A percentile compares a stretch with the other conserved stretches of the same genome.
phyloP scores from a whole-genome alignment of 2,113 vertebrate species.

The Marmota monax region DNA sequence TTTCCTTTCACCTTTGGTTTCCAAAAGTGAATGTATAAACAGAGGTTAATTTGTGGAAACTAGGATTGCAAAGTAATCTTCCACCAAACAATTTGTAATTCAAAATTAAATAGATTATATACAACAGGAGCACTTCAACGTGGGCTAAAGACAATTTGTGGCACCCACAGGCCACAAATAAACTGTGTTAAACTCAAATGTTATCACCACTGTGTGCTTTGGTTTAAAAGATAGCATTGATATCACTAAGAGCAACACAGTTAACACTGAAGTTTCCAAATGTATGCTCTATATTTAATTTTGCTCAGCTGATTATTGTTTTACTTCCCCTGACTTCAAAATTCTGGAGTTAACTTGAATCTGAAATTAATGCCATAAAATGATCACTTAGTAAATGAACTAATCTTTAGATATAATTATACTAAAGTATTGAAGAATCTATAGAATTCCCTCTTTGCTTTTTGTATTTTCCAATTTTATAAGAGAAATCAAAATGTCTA shows the following conservation, averaged over 20 bases:
- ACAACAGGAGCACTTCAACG: slow-evolving; percentile 69
- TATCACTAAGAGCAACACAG: slow-evolving; percentile 72
- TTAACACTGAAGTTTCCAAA: slow-evolving; percentile 72
- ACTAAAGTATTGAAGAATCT: neutral
- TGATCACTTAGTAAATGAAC: slow-evolving; percentile 43
- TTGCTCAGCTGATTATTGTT: neutral
- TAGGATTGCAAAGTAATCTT: slow-evolving; percentile 83
- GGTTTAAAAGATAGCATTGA: slow-evolving; percentile 80
- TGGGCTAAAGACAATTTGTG: slow-evolving; percentile 66
- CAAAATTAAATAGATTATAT: slow-evolving; percentile 83
- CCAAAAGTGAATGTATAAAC: slow-evolving; percentile 81
- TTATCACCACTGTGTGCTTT: slow-evolving; percentile 70
- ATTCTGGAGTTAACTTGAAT: slow-evolving; percentile 67
- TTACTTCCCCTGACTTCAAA: slow-evolving; percentile 36
- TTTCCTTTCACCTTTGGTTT: slow-evolving; percentile 79
- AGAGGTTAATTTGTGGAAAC: slow-evolving; percentile 76
- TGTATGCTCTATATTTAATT: slow-evolving; percentile 70
- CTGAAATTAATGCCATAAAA: slow-evolving; percentile 69
- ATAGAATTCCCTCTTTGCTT: neutral
- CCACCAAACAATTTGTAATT: slow-evolving; percentile 73
- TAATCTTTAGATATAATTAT: slow-evolving; percentile 7
- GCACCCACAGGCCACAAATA: slow-evolving; percentile 57
- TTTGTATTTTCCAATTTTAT: neutral
- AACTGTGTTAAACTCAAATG: slow-evolving; percentile 73
- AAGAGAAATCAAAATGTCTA: slow-evolving; percentile 36